These are phyloP conservation scores for Bufo bufo DNA, from an alignment of 2,113 vertebrate species.

Conservation along the genomic window DNA sequence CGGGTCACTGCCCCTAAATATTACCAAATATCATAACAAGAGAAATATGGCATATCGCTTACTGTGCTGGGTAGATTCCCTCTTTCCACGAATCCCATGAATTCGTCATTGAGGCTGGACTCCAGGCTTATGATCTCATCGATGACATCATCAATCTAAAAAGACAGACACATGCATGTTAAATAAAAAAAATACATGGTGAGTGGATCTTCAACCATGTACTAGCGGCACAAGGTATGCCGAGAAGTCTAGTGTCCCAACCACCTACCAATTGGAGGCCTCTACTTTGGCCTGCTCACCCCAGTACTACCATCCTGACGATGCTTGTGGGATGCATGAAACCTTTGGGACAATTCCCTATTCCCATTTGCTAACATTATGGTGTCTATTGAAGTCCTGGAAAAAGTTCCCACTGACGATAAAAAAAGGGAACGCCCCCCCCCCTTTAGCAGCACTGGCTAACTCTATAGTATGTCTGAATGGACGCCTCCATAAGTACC, in stretches of 20 bases:
- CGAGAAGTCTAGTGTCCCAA: no score
- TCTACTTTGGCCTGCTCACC: no score
- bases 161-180: background rate
- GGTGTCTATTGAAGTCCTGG: background rate
- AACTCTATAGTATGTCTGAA: background rate
- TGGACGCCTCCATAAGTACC: slow-evolving; percentile 32
- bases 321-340: no score
- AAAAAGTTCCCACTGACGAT: background rate
- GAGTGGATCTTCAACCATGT: background rate
- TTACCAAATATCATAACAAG: background rate
- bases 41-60: slow-evolving; percentile 56
- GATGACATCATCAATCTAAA: slow-evolving; percentile 88
- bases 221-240: no score
- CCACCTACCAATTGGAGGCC: no score
- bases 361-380: no score
- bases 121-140: slow-evolving; percentile 92
- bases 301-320: no score
- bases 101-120: slow-evolving; percentile 91
- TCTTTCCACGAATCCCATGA: slow-evolving; percentile 82
- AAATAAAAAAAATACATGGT: background rate
- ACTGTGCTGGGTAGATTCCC: slow-evolving; percentile 87
- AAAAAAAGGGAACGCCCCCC: background rate
- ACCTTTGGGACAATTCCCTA: no score
- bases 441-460: background rate
- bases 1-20: no score